Conservation (phyloP, 2,113 vertebrate species). For the Trachemys scripta region DNA sequence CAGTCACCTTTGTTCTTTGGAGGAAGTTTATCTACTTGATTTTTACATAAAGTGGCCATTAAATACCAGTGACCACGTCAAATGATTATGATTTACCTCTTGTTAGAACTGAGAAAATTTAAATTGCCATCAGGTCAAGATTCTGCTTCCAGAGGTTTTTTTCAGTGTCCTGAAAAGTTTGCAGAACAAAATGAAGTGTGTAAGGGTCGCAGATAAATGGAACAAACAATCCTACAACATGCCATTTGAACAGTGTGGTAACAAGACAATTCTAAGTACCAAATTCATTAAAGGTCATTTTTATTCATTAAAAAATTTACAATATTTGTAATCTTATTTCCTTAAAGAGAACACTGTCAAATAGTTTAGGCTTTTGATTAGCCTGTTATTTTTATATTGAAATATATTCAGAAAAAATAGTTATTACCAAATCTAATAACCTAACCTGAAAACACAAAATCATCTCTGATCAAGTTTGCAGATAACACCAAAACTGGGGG, state of each 20-base stretch:
- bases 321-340: background rate
- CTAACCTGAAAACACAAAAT: no score
- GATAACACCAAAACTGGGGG: no score
- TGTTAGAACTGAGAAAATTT: no score
- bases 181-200: no score
- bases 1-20: background rate
- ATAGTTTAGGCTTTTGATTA: background rate
- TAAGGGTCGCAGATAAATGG: no score
- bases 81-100: accelerated
- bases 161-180: no score
- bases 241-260: background rate
- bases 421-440: background rate
- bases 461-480: no score
- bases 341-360: background rate
- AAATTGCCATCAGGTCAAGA: no score
- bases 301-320: background rate
- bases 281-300: background rate
- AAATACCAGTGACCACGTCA: background rate
- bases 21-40: background rate
- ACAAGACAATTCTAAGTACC: background rate
- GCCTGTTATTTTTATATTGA: no score
- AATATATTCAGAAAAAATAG: background rate
- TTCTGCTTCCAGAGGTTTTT: no score
- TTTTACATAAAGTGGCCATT: no score
- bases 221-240: background rate